A percentile compares a stretch with the other conserved stretches of the same genome.
These are phyloP conservation scores for Recurvirostra avosetta DNA, from an alignment of 2,113 vertebrate genomes.

Conservation along the genomic window DNA sequence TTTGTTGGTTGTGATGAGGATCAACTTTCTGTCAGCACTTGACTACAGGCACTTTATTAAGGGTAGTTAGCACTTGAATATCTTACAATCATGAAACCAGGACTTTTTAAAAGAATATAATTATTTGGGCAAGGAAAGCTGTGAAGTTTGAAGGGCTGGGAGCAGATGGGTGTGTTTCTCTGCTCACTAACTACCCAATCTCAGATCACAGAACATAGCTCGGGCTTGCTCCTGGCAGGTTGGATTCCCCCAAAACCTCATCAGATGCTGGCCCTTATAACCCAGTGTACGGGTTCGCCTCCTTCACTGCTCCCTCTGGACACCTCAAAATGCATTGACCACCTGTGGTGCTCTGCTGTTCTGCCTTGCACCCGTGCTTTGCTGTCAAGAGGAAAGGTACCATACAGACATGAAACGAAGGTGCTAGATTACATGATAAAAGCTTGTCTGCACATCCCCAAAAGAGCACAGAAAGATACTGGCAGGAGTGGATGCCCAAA, in stretches of 20 bases:
- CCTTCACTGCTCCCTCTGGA: not conserved
- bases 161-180: not conserved
- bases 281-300: not conserved
- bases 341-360: not conserved
- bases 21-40: not conserved
- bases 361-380: no score
- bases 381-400: not conserved
- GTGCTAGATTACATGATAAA: not conserved
- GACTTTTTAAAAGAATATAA: not conserved
- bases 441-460: not conserved
- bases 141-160: not conserved
- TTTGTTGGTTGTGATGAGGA: not conserved
- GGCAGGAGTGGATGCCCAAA: not conserved
- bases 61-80: not conserved
- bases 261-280: not conserved
- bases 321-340: not conserved
- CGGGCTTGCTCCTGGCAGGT: not conserved
- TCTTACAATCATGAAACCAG: not conserved
- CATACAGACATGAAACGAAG: not conserved
- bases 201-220: not conserved
- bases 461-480: fast-evolving
- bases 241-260: not conserved
- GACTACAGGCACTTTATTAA: not conserved
- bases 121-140: not conserved
- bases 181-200: not conserved